These are phyloP conservation scores for Agrypnus murinus DNA, from an alignment of 2,888 invertebrate genomes.

Conservation along the genomic window DNA sequence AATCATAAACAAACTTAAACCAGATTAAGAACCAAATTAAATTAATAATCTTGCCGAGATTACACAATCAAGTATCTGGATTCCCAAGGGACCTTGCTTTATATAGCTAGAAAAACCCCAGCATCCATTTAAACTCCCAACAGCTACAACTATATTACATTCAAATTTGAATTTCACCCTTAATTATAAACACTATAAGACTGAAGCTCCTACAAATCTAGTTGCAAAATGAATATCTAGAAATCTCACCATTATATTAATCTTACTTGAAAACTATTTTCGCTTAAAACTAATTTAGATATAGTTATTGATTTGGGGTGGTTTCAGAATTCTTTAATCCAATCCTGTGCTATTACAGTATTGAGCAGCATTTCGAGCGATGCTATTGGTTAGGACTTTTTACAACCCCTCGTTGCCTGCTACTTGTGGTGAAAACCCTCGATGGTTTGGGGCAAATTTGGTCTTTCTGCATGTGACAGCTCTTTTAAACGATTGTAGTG, in stretches of 20 bases:
- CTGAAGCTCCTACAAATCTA: background rate
- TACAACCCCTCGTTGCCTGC: background rate
- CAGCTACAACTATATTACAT: too few species aligned
- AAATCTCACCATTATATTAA: background rate
- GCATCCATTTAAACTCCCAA: too few species aligned
- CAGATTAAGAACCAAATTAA: too few species aligned
- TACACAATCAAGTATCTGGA: background rate
- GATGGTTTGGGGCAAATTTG: background rate
- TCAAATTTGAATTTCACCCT: background rate
- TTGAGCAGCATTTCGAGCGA: constrained; percentile 51
- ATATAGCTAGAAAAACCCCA: constrained; percentile 54
- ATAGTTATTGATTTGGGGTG: constrained; percentile 40
- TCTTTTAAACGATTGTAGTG: constrained; percentile 56
- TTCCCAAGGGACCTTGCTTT: constrained; percentile 59
- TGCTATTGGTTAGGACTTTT: constrained; percentile 24
- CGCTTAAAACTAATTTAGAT: background rate
- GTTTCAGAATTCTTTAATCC: constrained; percentile 21
- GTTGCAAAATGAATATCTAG: background rate
- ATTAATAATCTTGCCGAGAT: too few species aligned
- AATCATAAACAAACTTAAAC: too few species aligned
- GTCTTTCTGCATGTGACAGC: constrained; percentile 61
- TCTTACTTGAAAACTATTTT: background rate
- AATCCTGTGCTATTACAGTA: constrained; percentile 13
- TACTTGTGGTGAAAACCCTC: too few species aligned
- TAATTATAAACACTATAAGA: background rate